phyloP scores from a whole-genome alignment of 2,113 vertebrate genomes.

The Podarcis muralis region DNA sequence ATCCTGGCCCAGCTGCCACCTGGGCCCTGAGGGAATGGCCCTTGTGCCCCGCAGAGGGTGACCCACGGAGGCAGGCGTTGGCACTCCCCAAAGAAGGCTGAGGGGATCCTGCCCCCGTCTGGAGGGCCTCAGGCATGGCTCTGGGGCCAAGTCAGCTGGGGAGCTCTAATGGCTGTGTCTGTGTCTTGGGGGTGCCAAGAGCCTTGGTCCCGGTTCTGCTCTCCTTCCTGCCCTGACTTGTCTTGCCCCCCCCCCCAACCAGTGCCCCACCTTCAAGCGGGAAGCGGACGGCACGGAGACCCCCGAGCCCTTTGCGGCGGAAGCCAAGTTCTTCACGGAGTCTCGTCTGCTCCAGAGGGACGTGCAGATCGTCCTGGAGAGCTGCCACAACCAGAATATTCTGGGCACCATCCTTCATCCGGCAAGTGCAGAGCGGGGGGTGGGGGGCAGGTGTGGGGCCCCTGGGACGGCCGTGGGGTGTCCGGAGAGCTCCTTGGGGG shows the following conservation, averaged over 20 bases:
- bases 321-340: conserved; percentile 98
- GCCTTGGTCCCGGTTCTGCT: too few species aligned
- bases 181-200: too few species aligned
- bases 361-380: conserved; percentile 96
- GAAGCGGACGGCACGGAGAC: conserved; percentile 89
- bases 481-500: background rate
- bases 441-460: fast-evolving
- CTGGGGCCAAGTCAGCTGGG: too few species aligned
- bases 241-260: fast-evolving
- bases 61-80: too few species aligned
- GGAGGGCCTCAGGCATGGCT: background rate
- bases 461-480: too few species aligned
- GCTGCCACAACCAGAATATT: conserved; percentile 96
- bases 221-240: background rate
- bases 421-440: conserved; percentile 61
- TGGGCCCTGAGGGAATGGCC: too few species aligned
- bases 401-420: conserved; percentile 97
- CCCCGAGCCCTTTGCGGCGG: conserved; percentile 91
- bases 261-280: conserved; percentile 94
- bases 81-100: too few species aligned
- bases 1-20: too few species aligned
- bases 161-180: too few species aligned
- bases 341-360: conserved; percentile 95
- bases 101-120: background rate
- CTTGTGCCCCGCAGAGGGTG: background rate